Evolutionary conservation across 2,797 vertebrate genomes (phyloP), one percentile per base, ranked within the genome.

Genomic region (Lepus townsendii): DNA sequence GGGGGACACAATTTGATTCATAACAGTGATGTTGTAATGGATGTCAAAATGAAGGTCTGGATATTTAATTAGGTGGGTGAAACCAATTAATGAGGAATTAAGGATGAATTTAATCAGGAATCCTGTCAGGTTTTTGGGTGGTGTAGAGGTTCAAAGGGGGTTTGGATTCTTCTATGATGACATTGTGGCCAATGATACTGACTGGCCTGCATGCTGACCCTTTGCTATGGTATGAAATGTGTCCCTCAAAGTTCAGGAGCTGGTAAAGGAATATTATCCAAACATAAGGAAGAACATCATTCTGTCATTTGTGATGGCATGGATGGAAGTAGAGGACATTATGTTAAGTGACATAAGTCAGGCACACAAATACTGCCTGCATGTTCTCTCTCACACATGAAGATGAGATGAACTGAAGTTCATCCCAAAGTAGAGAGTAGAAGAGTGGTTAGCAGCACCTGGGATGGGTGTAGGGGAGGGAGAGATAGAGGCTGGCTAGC

Each of bases 81-180:
- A 32, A 19, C 32, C 90, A 85, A 68, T 16, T 24, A 75, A 76
- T 50, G 83, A 52, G 20, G 65, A 66, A 72, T 71, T 88, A 88
- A 78, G 27, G 38, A 13, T 82, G 32, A 76, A 73, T 42, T 66
- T 91, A 38, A 88, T 88, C 79, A 82, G n/a, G 62, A 88, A 80
- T n/a, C 19, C 47, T 84, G 27, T 11, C 42, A 42, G 19, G 22
- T 60, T 84, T n/a, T 66, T 88, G 27, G n/a, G 52, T 69, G 38
- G n/a, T 20, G 90, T 62, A 80, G 75, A 71, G 7, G 19, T 62
- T 79, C 72, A 82, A 88, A n/a, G 26, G 50, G 77, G 20, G 3
- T 35, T 89, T 85, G 24, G 27, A 57, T 65, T 84, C 32, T 63
- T 60, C 69, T 79, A 32, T 71, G n/a, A 77, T 77, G 69, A n/a